These are phyloP conservation scores for Caloenas nicobarica DNA, from an alignment of 2,113 vertebrate genomes.

Conservation along the genomic window DNA sequence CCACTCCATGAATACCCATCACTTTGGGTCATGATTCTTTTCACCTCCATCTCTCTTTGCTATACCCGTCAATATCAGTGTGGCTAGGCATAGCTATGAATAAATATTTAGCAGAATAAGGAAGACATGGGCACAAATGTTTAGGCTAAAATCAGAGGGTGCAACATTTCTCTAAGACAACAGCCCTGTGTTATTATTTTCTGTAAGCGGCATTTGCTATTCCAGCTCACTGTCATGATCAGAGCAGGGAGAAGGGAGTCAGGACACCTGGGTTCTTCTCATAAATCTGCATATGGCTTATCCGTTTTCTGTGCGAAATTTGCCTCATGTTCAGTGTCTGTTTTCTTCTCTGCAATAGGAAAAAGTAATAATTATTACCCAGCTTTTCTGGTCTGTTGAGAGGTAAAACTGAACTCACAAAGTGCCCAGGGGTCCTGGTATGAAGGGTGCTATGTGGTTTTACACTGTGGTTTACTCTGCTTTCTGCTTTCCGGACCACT, in stretches of 20 bases:
- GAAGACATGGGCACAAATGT: neutral
- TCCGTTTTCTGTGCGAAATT: neutral
- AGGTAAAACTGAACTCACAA: neutral
- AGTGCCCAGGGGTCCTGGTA: neutral
- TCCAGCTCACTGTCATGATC: neutral
- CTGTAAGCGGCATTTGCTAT: neutral
- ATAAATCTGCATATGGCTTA: neutral
- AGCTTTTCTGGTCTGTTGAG: neutral
- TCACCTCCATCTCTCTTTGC: neutral
- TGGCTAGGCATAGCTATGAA: neutral
- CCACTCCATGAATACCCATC: neutral
- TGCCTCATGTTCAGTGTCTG: neutral
- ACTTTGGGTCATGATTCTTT: neutral
- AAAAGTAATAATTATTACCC: neutral
- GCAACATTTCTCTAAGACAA: neutral
- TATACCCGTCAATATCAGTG: neutral
- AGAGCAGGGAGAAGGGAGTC: neutral
- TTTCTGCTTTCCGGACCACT: neutral
- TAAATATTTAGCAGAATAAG: neutral
- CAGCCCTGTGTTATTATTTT: neutral
- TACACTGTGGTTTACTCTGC: neutral
- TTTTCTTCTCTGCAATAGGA: neutral
- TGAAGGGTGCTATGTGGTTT: neutral
- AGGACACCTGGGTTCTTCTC: neutral
- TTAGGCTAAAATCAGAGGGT: neutral